Conservation (phyloP, 2,888 invertebrate genomes). For the Flexamia atlantica region DNA sequence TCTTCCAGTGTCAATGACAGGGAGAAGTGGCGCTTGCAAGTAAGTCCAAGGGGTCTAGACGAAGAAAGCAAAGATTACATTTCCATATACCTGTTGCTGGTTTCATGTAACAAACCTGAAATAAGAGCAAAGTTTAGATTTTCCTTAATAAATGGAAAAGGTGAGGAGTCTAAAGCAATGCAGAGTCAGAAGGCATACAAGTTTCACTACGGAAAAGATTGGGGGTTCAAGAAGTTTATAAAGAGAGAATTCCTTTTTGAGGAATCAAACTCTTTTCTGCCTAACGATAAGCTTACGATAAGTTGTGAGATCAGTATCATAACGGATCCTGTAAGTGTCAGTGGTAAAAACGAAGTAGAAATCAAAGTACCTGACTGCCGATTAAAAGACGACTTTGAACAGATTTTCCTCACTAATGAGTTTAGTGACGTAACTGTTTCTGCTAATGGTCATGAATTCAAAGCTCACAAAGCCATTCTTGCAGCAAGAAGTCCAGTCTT, state of each 20-base stretch:
- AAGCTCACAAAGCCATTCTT: constrained; percentile 97
- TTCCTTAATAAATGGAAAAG: constrained; percentile 99
- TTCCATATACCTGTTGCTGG: constrained; percentile 98
- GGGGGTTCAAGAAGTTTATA: constrained; percentile 99
- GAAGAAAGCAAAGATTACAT: constrained; percentile 99
- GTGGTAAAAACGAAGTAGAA: constrained; percentile 98
- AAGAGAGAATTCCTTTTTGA: constrained; percentile 98
- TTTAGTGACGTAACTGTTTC: constrained; percentile 98
- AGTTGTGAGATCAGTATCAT: constrained; percentile 99
- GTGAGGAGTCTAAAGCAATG: constrained; percentile 99
- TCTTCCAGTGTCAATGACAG: constrained; percentile 99
- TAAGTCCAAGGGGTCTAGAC: constrained; percentile 99
- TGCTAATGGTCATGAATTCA: constrained; percentile 93
- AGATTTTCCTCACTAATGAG: constrained; percentile 97
- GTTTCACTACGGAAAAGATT: constrained; percentile 99
- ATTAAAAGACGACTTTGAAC: constrained; percentile 95
- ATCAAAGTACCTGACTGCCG: constrained; percentile 98
- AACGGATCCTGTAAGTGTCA: constrained; percentile 99
- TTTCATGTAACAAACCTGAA: constrained; percentile 99
- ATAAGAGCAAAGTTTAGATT: constrained; percentile 99
- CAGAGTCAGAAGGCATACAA: constrained; percentile 96
- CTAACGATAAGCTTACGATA: constrained; percentile 99
- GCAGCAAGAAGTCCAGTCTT: constrained; percentile 98
- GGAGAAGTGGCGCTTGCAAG: constrained; percentile 99
- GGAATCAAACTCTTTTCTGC: constrained; percentile 98